Conservation (phyloP, 2,113 vertebrate species). For the Centrocercus urophasianus region DNA sequence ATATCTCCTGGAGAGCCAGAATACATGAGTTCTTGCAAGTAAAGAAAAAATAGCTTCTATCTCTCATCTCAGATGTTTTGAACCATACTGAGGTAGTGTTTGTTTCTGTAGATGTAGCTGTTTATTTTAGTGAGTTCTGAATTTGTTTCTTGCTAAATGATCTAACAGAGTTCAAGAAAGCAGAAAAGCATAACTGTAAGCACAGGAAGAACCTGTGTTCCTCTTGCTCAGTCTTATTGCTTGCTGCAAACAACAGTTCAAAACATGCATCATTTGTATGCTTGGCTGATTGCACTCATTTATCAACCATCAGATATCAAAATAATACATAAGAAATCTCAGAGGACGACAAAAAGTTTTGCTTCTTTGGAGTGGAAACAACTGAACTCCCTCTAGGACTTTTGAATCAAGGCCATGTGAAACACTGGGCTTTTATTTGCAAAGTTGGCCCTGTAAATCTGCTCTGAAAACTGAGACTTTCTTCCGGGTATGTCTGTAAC, state of each 20-base stretch:
- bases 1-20: neutral
- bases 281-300: neutral
- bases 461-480: constrained; percentile 17
- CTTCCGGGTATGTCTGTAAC: neutral
- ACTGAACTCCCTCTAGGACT: neutral
- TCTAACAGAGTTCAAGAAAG: neutral
- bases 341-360: neutral
- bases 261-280: neutral
- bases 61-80: neutral
- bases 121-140: neutral
- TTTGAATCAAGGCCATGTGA: neutral
- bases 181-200: neutral
- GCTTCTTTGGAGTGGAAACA: constrained; percentile 2
- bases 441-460: neutral
- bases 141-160: neutral
- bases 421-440: constrained; percentile 12
- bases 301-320: no score
- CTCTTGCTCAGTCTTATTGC: neutral
- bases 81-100: neutral
- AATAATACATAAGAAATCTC: neutral
- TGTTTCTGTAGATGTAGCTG: neutral
- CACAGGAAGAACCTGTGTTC: neutral
- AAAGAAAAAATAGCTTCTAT: neutral
- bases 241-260: neutral
- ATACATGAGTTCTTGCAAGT: accelerated